Base-by-base conservation (phyloP, 2,113 vertebrate species). In the Eulacestoma nigropectus region DNA sequence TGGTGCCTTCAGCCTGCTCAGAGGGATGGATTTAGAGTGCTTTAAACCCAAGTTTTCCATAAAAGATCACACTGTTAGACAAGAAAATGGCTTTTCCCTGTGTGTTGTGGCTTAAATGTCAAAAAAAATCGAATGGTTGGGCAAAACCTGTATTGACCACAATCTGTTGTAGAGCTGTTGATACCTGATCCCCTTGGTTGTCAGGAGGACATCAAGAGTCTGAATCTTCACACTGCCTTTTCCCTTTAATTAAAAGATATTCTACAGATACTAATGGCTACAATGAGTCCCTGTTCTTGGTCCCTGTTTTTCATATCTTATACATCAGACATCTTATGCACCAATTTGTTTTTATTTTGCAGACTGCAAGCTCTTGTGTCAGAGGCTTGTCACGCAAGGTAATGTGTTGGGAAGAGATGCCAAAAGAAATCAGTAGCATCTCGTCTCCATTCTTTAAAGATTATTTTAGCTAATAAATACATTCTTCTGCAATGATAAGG, bases 271-370 rank as follows among this genome's bases (percentile, higher is more conserved):
- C 18, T 74, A 17, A 55, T 44, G 64, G 44, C 49, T 64, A 4
- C 57, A 47, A 22, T 0, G 3, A 62, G 41, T 47, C 63, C 50
- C 15, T 23, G 30, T 30, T 50, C 6, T 39, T 35, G 13, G 27
- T 27, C 33, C 9, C 16, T 29, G 3, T 39, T 39, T 68, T 46
- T 57, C 22, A 10, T 76, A 16, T 46, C 35, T 47, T 56, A 16
- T 25, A 37, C 42, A n/a, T 65, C 53, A 89, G 39, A 8, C 44
- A 10, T 75, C 72, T 90, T 35, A 93, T 30, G n/a, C 55, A 68
- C 47, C 50, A 5, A 39, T 75, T 86, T 97, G 59, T 93, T 95
- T 90, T 93, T 97, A 63, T 93, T 97, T 95, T 96, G 13, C 85
- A 97, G 92, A 64, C 59, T 81, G 11, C 87, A 83, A 85, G 33